Evolutionary conservation across 2,888 invertebrate genomes (phyloP), one percentile per base, ranked within the genome.

Genomic region (Kuschelorhynchus macadamiae): DNA sequence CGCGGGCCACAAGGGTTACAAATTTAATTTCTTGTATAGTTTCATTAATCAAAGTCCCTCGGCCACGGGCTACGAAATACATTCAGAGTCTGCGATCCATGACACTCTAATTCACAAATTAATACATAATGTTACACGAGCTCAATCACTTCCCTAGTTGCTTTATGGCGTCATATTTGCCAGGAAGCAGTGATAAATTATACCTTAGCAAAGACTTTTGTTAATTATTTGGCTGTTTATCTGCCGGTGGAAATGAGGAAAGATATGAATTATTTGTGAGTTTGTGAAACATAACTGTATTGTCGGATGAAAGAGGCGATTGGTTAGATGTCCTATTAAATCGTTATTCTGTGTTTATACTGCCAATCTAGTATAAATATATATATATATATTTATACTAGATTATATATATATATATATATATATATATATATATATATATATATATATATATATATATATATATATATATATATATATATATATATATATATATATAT

Each of bases 21-120:
- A 69, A 64, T 69, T 64, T 69, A 64, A 69, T 64, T 69, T 68
- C 64, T 65, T 49, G 65, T 53, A 69, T 53, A 69, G 60, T 61
- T 64, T 60, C 64, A 65, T 70, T 70, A 70, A 61, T 65, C 65
- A 70, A 70, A 39, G 64, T 65, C 64, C 50, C 56, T 9, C 32
- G 50, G 49, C 52, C 47, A 47, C 61, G 47, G 67, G 52, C 62
- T 49, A 50, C 20, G 62, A 36, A 36, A 41, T 62, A 67, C 49
- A 63, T 67, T 67, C 62, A 62, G 50, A 25, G 41, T 53, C 62
- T 56, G 55, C 57, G 55, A 67, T 67, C 62, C 67, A 18, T 67
- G 62, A 57, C 62, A 50, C 56, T 56, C 67, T 63, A 67, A 67
- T 67, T 67, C 62, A 67, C 67, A 67, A 67, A 63, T 67, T 67